phyloP scores from a whole-genome alignment of 2,888 invertebrate species.

The Aplocera efformata region DNA sequence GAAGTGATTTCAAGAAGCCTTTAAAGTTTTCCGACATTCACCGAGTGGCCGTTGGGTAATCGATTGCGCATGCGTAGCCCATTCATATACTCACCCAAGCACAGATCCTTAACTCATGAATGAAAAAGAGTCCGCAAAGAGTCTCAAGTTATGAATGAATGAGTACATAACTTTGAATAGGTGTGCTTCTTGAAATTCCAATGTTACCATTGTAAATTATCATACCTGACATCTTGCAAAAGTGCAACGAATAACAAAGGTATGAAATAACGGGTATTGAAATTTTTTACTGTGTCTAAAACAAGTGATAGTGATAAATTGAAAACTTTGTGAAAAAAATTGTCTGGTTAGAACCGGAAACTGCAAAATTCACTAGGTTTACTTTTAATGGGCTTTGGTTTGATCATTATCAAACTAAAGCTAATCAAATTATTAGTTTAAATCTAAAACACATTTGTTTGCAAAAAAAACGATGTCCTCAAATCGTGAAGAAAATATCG shows the following conservation, averaged over 20 bases:
- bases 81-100: constrained; percentile 49
- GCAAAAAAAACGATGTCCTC: too few relatives aligned
- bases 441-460: too few relatives aligned
- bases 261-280: too few relatives aligned
- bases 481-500: too few relatives aligned
- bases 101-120: constrained; percentile 38
- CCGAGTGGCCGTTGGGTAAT: constrained; percentile 49
- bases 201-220: constrained; percentile 9
- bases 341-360: too few relatives aligned
- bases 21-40: constrained; percentile 47
- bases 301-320: too few relatives aligned
- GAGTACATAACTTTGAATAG: constrained; percentile 16
- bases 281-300: too few relatives aligned
- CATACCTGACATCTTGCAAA: constrained; percentile 4
- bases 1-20: constrained; percentile 51
- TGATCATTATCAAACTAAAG: too few relatives aligned
- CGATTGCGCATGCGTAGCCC: constrained; percentile 45
- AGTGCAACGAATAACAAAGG: neutral
- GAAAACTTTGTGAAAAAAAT: too few relatives aligned
- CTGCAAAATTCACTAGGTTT: too few relatives aligned
- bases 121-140: constrained; percentile 30
- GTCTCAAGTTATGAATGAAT: constrained; percentile 24
- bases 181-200: constrained; percentile 13
- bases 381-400: too few relatives aligned
- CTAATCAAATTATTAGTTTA: too few relatives aligned